These are phyloP conservation scores for Gisinianus flammeolus DNA, from an alignment of 2,888 invertebrate species.

Conservation along the genomic window DNA sequence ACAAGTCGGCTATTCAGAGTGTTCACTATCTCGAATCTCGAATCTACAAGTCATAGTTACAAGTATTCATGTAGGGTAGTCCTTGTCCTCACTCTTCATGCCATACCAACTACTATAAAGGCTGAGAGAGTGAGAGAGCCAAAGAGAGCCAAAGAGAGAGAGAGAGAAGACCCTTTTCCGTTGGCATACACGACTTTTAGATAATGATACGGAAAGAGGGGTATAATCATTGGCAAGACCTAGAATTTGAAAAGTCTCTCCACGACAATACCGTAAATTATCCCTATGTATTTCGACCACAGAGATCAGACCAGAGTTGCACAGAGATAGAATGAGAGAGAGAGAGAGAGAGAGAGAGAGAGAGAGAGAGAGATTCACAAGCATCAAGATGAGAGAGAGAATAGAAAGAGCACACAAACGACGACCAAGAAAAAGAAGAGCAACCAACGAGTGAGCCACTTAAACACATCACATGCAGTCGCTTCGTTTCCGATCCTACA, in stretches of 20 bases:
- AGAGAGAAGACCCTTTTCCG: slow-evolving; percentile 29
- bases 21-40: slow-evolving; percentile 13
- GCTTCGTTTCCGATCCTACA: slow-evolving; percentile 13
- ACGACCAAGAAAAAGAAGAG: background rate
- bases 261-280: slow-evolving; percentile 55
- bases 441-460: slow-evolving; percentile 7
- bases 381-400: background rate
- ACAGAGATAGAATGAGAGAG: slow-evolving; percentile 4
- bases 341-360: background rate
- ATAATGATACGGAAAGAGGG: slow-evolving; percentile 53
- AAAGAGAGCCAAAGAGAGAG: background rate
- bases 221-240: slow-evolving; percentile 51
- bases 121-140: background rate
- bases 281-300: slow-evolving; percentile 37
- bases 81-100: background rate
- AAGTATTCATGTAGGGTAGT: slow-evolving; percentile 22
- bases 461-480: slow-evolving; percentile 21
- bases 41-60: slow-evolving; percentile 24
- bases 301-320: slow-evolving; percentile 21
- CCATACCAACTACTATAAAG: background rate
- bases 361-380: background rate
- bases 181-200: slow-evolving; percentile 46
- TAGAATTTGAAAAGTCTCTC: slow-evolving; percentile 50
- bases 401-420: background rate
- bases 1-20: slow-evolving; percentile 4